Percentiles rank a stretch among this genome's conserved stretches.
Conservation (phyloP, 1,140 invertebrate species). For the Diprion similis region DNA sequence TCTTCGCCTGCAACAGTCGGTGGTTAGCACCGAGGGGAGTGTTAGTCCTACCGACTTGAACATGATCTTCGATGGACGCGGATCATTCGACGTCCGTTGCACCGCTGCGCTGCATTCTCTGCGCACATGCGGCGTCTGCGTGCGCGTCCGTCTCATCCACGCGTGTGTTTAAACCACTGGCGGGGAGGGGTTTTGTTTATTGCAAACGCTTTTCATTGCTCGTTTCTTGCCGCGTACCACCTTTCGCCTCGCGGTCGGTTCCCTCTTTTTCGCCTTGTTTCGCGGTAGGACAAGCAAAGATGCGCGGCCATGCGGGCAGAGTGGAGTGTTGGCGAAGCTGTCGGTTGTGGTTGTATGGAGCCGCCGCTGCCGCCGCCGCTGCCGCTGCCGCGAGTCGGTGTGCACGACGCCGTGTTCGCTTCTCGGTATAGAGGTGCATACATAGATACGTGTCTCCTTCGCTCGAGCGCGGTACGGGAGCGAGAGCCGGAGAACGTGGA, state of each 20-base stretch:
- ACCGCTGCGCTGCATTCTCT: too few species aligned
- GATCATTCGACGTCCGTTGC: too few species aligned
- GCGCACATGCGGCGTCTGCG: too few species aligned
- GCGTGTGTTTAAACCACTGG: neutral
- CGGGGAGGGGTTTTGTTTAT: neutral
- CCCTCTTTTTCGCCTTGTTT: slow-evolving; percentile 46
- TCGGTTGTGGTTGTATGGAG: slow-evolving; percentile 58
- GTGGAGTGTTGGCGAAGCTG: slow-evolving; percentile 59
- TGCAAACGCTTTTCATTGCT: slow-evolving; percentile 2
- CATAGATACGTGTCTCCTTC: slow-evolving; percentile 49
- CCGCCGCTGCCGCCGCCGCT: slow-evolving; percentile 42
- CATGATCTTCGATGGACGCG: too few species aligned
- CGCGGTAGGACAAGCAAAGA: slow-evolving; percentile 29
- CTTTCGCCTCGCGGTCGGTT: neutral
- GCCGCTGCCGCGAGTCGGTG: slow-evolving; percentile 55
- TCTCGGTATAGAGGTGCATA: slow-evolving; percentile 35
- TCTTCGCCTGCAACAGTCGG: too few species aligned
- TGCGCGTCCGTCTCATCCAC: too few species aligned
- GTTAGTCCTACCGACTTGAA: too few species aligned
- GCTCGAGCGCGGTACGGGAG: slow-evolving; percentile 15
- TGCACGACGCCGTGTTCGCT: slow-evolving; percentile 40
- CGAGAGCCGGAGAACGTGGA: slow-evolving; percentile 9
- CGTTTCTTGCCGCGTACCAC: neutral
- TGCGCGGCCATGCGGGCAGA: slow-evolving; percentile 19
- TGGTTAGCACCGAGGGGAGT: too few species aligned